Percentiles rank a stretch among this genome's conserved stretches.
These are phyloP conservation scores for Neuroscelio doddi DNA, from an alignment of 2,888 invertebrate genomes.

Conservation along the genomic window DNA sequence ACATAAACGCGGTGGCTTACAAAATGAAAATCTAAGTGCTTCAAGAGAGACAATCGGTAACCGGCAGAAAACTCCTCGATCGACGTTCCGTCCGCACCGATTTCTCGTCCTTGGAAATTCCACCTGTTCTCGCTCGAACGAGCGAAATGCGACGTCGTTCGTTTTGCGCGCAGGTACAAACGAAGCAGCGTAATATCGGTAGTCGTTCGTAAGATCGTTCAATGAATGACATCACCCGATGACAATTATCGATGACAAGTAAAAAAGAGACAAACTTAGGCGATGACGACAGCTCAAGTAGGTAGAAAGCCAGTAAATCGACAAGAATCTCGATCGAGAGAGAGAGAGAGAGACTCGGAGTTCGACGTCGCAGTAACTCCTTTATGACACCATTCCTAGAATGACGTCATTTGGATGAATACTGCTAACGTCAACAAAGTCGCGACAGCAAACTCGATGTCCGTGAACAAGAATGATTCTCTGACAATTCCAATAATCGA, in stretches of 20 bases:
- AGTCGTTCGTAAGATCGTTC: slow-evolving; percentile 18
- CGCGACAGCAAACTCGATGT: slow-evolving; percentile 38
- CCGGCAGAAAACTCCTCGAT: slow-evolving; percentile 21
- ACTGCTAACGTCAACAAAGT: slow-evolving; percentile 45
- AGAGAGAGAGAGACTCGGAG: slow-evolving; percentile 44
- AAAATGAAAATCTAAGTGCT: too few species aligned
- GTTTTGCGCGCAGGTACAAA: too few species aligned
- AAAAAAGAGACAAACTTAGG: slow-evolving; percentile 24
- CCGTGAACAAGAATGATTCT: slow-evolving; percentile 38
- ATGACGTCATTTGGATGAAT: slow-evolving; percentile 41
- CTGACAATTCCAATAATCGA: slow-evolving; percentile 28
- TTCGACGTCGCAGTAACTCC: slow-evolving; percentile 39
- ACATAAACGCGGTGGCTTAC: too few species aligned
- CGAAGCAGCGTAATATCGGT: too few species aligned
- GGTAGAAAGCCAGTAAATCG: slow-evolving; percentile 37
- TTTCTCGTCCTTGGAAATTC: too few species aligned
- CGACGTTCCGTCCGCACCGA: background rate
- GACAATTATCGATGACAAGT: slow-evolving; percentile 18
- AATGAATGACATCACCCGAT: slow-evolving; percentile 30
- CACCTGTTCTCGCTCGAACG: background rate
- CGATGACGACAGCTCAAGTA: slow-evolving; percentile 39
- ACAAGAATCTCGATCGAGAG: slow-evolving; percentile 40
- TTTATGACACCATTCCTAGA: slow-evolving; percentile 43
- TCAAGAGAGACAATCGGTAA: slow-evolving; percentile 43
- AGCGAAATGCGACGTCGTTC: too few species aligned